Evolutionary conservation across 2,797 vertebrate genomes (phyloP), one percentile per base, ranked within the genome.

Genomic region (Podarcis siculus): DNA sequence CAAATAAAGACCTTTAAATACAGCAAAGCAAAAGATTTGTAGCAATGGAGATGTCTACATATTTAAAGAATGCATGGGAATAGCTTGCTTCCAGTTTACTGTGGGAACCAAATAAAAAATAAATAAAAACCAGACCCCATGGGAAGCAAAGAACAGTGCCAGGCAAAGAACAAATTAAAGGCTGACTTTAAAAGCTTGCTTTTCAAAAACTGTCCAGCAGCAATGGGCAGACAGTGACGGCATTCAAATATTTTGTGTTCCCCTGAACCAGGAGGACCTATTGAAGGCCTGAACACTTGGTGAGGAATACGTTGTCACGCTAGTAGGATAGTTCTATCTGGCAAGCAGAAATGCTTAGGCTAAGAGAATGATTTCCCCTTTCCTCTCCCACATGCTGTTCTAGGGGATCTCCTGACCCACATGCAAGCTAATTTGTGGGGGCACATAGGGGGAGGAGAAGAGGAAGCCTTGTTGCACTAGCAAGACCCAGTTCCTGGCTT

Each of bases 51-150:
- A 66, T 80, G 89, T 73, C 0, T 0, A 86, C 72, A 37, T 37
- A 0, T 79, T 88, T 71, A 86, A 81, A 93, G 87, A 89, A 83
- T 0, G 0, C 91, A 88, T 83, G 89, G 85, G 85, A 95, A 95
- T 91, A 92, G 86, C 87, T 92, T 6, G 0, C 85, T 64, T 37
- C 35, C 82, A 72, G 79, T 79, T 85, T 49, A 84, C 25, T 90
- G 76, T 93, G 90, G 90, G 87, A 94, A 94, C 82, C 19, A 87
- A 94, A 93, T 49, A 55, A 15, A 0, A 55, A 55, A 15, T 3
- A 55, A 64, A 5, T 0, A 85, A 8, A 83, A 39, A 42, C 0
- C 0, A 86, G 80, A 58, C 5, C 89, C 84, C 84, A 0, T 3
- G 91, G 77, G 89, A 87, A 90, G 86, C 91, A 79, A 80, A 73